Evolutionary conservation across 2,113 vertebrate species (phyloP).

Genomic region (Spizaetus ornatus): DNA sequence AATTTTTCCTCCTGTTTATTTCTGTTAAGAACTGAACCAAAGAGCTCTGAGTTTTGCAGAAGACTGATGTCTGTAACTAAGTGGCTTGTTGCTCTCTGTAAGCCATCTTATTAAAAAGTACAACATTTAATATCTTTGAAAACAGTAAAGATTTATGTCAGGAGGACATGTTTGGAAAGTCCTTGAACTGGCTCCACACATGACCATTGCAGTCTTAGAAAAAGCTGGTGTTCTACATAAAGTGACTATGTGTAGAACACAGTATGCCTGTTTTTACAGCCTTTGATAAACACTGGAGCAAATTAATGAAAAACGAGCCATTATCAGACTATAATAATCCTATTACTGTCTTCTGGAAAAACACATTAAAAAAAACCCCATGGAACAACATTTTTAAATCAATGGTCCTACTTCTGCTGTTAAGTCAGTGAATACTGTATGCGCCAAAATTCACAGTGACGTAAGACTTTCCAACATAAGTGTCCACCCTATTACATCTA

Average conservation of each 20-base stretch:
- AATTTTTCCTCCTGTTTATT: neutral
- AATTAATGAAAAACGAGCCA: conserved; percentile 24
- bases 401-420: conserved; percentile 31
- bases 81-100: neutral
- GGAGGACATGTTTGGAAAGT: neutral
- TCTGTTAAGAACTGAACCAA: neutral
- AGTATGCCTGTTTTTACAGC: neutral
- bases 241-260: neutral
- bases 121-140: neutral
- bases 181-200: neutral
- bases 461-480: conserved; percentile 69
- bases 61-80: neutral
- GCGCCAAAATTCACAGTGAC: conserved; percentile 68
- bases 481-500: conserved; percentile 60
- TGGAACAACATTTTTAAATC: conserved; percentile 47
- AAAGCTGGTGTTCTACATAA: neutral
- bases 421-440: conserved; percentile 14
- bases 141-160: neutral
- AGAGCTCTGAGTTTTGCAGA: neutral
- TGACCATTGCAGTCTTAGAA: neutral
- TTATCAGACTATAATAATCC: conserved; percentile 26
- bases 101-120: neutral
- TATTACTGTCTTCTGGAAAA: conserved; percentile 62
- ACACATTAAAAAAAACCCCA: neutral
- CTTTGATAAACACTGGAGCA: neutral